phyloP scores from a whole-genome alignment of 1,140 invertebrate species.

The Sitodiplosis mosellana region DNA sequence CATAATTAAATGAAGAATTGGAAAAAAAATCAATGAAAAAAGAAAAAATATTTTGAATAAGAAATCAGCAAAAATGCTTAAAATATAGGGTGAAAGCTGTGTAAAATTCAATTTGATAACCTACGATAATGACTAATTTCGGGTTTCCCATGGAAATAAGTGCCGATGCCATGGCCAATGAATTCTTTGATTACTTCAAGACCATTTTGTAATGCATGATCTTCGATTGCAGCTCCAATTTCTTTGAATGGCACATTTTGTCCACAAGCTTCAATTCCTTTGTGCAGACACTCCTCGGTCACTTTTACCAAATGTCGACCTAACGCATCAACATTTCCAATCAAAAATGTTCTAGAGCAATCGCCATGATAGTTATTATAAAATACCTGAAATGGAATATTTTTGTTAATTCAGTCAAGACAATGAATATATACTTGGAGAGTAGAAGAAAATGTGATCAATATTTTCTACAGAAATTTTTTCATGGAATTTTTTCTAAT shows the following conservation, averaged over 20 bases:
- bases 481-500: no score
- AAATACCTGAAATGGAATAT: slow-evolving; percentile 49
- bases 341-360: slow-evolving; percentile 69
- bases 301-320: slow-evolving; percentile 47
- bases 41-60: no score
- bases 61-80: neutral
- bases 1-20: no score
- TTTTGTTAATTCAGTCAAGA: no score
- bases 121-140: slow-evolving; percentile 65
- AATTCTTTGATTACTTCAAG: slow-evolving; percentile 59
- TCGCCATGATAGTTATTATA: slow-evolving; percentile 81
- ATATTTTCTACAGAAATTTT: no score
- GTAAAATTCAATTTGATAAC: slow-evolving; percentile 4
- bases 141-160: slow-evolving; percentile 81
- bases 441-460: no score
- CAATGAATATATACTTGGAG: no score
- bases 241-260: slow-evolving; percentile 49
- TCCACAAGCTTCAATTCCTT: slow-evolving; percentile 40
- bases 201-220: slow-evolving; percentile 38
- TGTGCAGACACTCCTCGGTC: slow-evolving; percentile 50
- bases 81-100: neutral
- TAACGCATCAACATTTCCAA: slow-evolving; percentile 61
- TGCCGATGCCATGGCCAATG: slow-evolving; percentile 83
- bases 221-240: slow-evolving; percentile 54
- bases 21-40: no score